Evolutionary conservation across 1,140 invertebrate species (phyloP).

Genomic region (Cheumatopsyche charites): DNA sequence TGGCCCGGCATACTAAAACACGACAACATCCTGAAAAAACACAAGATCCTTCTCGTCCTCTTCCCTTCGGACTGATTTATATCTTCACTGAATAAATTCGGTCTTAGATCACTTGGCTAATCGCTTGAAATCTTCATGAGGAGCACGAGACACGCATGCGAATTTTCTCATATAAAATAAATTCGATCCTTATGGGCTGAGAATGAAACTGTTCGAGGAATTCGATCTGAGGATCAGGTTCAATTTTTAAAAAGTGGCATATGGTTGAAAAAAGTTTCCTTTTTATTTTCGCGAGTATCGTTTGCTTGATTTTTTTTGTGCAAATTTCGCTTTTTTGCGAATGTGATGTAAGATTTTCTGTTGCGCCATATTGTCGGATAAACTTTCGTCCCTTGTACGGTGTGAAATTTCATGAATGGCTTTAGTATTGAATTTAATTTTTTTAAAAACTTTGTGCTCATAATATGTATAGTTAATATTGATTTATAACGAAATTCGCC

Average conservation of each 20-base stretch:
- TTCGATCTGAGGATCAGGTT: not conserved
- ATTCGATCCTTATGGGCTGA: not conserved
- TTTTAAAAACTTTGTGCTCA: too few relatives aligned
- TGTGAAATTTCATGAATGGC: conserved; percentile 25
- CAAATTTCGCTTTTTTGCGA: not conserved
- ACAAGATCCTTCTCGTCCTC: too few relatives aligned
- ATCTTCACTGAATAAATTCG: conserved; percentile 5
- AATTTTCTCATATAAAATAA: too few relatives aligned
- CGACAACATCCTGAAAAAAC: not conserved
- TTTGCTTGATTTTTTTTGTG: not conserved
- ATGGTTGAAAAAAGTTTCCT: not conserved
- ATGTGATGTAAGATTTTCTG: conserved; percentile 2
- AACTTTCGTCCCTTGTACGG: not conserved
- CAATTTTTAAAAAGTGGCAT: not conserved
- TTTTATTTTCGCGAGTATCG: not conserved
- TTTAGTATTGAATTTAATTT: too few relatives aligned
- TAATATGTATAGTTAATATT: too few relatives aligned
- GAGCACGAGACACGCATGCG: not conserved
- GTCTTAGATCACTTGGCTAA: not conserved
- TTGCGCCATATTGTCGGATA: not conserved
- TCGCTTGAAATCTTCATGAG: not conserved
- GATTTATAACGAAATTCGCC: conserved; percentile 15
- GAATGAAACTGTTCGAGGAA: conserved; percentile 10
- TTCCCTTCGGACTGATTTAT: conserved; percentile 17
- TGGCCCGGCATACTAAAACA: conserved; percentile 22